Evolutionary conservation across 2,888 invertebrate species (phyloP), one percentile per base, ranked within the genome.

Genomic region (Erpobdella octoculata): DNA sequence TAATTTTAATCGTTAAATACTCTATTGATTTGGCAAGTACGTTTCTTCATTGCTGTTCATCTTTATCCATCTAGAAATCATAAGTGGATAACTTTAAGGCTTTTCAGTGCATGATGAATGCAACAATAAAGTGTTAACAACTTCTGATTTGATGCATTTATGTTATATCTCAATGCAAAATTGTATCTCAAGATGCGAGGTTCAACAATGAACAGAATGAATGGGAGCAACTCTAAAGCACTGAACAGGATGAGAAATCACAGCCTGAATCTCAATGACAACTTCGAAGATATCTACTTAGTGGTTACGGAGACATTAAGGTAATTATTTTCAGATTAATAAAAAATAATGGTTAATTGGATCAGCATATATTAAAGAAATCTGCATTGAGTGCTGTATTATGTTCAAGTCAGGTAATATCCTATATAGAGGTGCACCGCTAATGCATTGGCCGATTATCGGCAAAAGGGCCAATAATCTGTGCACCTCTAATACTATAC

Each of bases 221-320:
- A 76, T 62, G 76, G 75, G 4, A 73, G 74, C 35, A 72, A 70
- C 35, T 72, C 70, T 31, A 58, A n/a, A 61, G 18, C 70, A 21
- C 35, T 28, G 6, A 31, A 35, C 21, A 59, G 53, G 21, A 33
- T n/a, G 31, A 41, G 67, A 38, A 68, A 73, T 68, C 59, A 33
- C 28, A 59, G 58, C 79, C 92, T 94, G 83, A 93, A 93, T 81
- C 94, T 93, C 93, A 93, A 93, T 90, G 95, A 96, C 85, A 94
- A 94, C 72, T 94, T 94, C 31, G 95, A 96, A 83, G 95, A 96
- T 86, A 90, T 95, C 76, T 95, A 92, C 86, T 95, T 93, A 86
- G 88, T 91, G 83, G 93, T 93, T 79, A 92, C 91, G 64, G 91
- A 91, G 79, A 87, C 88, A 78, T 91, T 91, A 85, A 94, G 91